Percentiles rank a stretch among this genome's conserved stretches.
These are phyloP conservation scores for Danio choprae DNA, from an alignment of 2,797 vertebrate species.

Conservation along the genomic window DNA sequence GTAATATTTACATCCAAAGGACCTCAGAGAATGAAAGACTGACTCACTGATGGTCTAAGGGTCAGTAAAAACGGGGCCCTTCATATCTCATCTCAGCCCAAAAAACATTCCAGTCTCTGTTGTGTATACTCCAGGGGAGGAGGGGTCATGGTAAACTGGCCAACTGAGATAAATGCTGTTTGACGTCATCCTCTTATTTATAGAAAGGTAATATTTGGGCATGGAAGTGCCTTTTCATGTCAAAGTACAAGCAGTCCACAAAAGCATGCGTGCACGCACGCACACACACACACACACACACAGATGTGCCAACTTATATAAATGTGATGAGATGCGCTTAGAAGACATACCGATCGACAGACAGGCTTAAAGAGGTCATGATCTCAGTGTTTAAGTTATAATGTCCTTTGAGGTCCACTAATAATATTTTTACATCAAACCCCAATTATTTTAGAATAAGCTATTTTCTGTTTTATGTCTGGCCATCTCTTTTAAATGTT, in stretches of 20 bases:
- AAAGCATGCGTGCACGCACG: constrained; percentile 54
- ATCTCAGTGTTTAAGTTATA: too few species aligned
- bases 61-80: constrained; percentile 52
- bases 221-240: constrained; percentile 87
- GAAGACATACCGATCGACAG: constrained; percentile 43
- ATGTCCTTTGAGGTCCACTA: too few species aligned
- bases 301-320: constrained; percentile 13
- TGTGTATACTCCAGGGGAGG: constrained; percentile 70
- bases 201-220: constrained; percentile 85
- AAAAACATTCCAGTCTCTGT: constrained; percentile 84
- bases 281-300: constrained; percentile 23
- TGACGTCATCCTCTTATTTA: constrained; percentile 90
- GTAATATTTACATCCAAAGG: constrained; percentile 48
- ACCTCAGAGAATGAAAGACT: constrained; percentile 36
- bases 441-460: too few species aligned
- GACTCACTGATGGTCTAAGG: constrained; percentile 40
- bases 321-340: constrained; percentile 53
- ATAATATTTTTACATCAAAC: too few species aligned
- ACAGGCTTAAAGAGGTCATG: neutral
- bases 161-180: constrained; percentile 84
- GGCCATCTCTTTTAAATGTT: too few species aligned
- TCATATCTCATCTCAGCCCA: constrained; percentile 63
- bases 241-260: constrained; percentile 79
- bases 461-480: too few species aligned
- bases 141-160: constrained; percentile 82